These are phyloP conservation scores for Elaeidobius kamerunicus DNA, from an alignment of 2,888 invertebrate genomes.

Conservation along the genomic window DNA sequence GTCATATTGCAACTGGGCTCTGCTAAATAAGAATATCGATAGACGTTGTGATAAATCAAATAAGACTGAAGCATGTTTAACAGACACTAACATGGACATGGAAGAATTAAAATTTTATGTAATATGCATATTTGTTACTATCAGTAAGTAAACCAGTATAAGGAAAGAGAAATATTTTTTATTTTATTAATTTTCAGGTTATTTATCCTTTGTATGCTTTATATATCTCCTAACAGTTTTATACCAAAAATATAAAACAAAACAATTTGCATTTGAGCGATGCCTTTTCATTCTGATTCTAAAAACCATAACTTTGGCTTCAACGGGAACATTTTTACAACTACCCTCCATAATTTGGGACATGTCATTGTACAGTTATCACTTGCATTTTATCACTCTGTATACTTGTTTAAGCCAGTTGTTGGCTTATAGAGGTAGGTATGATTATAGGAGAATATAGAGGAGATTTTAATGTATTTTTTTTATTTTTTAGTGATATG, in stretches of 20 bases:
- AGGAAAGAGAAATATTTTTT: neutral
- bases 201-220: slow-evolving; percentile 38
- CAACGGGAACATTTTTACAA: slow-evolving; percentile 58
- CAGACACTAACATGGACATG: slow-evolving; percentile 38
- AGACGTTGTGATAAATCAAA: slow-evolving; percentile 26
- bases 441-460: neutral
- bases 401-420: slow-evolving; percentile 64
- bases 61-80: slow-evolving; percentile 35
- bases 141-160: slow-evolving; percentile 35
- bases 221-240: slow-evolving; percentile 39
- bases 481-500: slow-evolving; percentile 35
- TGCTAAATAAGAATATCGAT: slow-evolving; percentile 30
- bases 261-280: neutral
- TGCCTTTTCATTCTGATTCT: slow-evolving; percentile 38
- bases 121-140: slow-evolving; percentile 38
- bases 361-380: slow-evolving; percentile 47
- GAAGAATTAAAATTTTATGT: slow-evolving; percentile 45
- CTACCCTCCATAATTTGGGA: slow-evolving; percentile 66
- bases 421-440: slow-evolving; percentile 62
- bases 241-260: slow-evolving; percentile 26
- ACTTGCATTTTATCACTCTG: slow-evolving; percentile 59
- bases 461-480: neutral
- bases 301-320: slow-evolving; percentile 60
- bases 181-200: slow-evolving; percentile 43
- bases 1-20: slow-evolving; percentile 70